phyloP scores from a whole-genome alignment of 2,888 invertebrate genomes.

The Hololepta plana region DNA sequence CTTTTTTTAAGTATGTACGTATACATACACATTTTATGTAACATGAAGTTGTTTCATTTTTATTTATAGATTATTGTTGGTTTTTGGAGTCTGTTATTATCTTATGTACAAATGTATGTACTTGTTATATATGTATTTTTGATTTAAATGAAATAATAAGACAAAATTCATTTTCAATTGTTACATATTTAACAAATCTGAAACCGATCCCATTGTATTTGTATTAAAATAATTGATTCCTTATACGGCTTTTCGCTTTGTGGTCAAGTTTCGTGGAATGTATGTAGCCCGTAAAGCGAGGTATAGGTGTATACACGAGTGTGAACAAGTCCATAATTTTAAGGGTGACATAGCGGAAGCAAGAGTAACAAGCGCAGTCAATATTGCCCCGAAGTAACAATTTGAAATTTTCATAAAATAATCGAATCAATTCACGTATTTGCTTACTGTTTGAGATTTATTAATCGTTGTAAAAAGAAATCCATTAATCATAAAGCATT shows the following conservation, averaged over 20 bases:
- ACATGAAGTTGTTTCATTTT: constrained; percentile 8
- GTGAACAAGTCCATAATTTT: too few species aligned
- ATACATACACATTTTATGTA: constrained; percentile 7
- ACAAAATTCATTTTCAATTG: constrained; percentile 8
- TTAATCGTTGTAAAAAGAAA: too few species aligned
- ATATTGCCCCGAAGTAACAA: too few species aligned
- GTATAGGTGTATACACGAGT: constrained; percentile 8
- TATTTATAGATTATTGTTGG: constrained; percentile 6
- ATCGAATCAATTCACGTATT: too few species aligned
- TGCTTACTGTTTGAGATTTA: too few species aligned
- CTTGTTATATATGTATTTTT: constrained; percentile 7
- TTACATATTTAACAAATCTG: constrained; percentile 10
- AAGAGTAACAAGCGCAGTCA: too few species aligned
- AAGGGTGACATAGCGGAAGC: too few species aligned
- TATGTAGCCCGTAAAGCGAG: constrained; percentile 11
- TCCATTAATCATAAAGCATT: too few species aligned
- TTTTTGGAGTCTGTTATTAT: constrained; percentile 4
- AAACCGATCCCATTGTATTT: constrained; percentile 9
- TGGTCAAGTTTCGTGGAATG: too few species aligned
- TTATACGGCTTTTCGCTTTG: too few species aligned
- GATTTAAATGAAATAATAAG: constrained; percentile 8
- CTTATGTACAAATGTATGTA: too few species aligned
- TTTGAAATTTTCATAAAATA: too few species aligned
- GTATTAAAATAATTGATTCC: constrained; percentile 7
- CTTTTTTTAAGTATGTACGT: constrained; percentile 8